Conservation (phyloP, 2,113 vertebrate species). For the Microtus pennsylvanicus region DNA sequence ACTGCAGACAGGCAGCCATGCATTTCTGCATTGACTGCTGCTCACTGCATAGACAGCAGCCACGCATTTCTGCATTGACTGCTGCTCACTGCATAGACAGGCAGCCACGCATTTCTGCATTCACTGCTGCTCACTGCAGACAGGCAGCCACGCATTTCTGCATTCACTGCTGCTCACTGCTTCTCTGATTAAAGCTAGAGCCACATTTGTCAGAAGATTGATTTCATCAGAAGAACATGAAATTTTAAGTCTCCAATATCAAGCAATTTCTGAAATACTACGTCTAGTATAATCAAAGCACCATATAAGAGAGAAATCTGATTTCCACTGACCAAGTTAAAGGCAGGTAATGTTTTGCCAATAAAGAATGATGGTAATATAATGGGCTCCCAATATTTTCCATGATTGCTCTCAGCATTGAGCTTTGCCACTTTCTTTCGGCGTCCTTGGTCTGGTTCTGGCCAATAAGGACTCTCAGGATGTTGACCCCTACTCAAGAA, state of each 20-base stretch:
- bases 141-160: not conserved
- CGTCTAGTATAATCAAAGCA: not conserved
- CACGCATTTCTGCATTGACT: not conserved
- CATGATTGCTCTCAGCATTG: not conserved
- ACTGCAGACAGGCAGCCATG: no score
- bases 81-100: no score
- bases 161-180: not conserved
- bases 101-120: not conserved
- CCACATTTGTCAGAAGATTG: not conserved
- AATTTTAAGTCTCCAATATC: not conserved
- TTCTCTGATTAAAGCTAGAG: not conserved
- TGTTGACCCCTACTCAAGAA: not conserved
- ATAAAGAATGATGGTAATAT: not conserved
- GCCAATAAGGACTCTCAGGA: not conserved
- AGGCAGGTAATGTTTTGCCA: not conserved
- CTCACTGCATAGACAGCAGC: no score
- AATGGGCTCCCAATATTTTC: not conserved
- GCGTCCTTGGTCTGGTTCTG: not conserved
- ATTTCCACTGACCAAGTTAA: conserved; percentile 28
- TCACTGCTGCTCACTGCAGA: not conserved
- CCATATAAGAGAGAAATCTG: not conserved
- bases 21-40: not conserved
- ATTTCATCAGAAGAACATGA: not conserved
- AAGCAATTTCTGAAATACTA: conserved; percentile 13
- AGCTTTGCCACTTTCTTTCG: not conserved